phyloP scores from a whole-genome alignment of 2,888 invertebrate species.

The Nemotelus pantherinus region DNA sequence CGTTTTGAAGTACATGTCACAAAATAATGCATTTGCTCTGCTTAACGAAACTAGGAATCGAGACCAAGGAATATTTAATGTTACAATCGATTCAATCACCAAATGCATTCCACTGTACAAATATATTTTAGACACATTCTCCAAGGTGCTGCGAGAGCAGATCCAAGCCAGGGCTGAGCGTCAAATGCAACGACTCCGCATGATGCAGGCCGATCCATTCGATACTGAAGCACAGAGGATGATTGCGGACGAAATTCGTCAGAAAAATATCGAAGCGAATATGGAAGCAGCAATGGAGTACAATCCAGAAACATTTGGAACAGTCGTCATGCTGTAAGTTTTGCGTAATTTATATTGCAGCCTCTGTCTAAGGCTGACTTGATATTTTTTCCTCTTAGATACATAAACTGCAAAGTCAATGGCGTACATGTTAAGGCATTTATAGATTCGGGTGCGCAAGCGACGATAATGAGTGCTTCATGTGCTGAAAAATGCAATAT shows the following conservation, averaged over 20 bases:
- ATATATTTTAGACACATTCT: conserved; percentile 78
- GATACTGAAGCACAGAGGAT: conserved; percentile 93
- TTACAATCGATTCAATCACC: background rate
- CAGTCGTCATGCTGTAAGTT: conserved; percentile 89
- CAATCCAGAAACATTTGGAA: conserved; percentile 97
- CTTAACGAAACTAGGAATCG: too few relatives aligned
- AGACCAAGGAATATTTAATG: too few relatives aligned
- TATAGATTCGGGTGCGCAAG: conserved; percentile 97
- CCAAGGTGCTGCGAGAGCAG: conserved; percentile 82
- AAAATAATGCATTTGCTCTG: background rate
- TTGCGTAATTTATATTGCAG: background rate
- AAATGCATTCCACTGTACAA: conserved; percentile 35
- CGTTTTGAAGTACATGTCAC: too few relatives aligned
- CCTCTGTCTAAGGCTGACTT: background rate
- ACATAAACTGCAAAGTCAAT: conserved; percentile 97
- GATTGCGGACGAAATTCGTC: conserved; percentile 95
- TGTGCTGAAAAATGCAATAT: conserved; percentile 96
- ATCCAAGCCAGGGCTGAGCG: conserved; percentile 82
- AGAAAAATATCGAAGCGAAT: conserved; percentile 96
- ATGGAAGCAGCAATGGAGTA: conserved; percentile 99
- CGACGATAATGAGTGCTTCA: conserved; percentile 96
- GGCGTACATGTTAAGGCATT: conserved; percentile 97
- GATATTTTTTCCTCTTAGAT: conserved; percentile 62
- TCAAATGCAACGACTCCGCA: conserved; percentile 83
- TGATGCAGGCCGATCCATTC: conserved; percentile 94